Evolutionary conservation across 2,113 vertebrate genomes (phyloP), one percentile per base, ranked within the genome.

Genomic region (Solenodon paradoxus): DNA sequence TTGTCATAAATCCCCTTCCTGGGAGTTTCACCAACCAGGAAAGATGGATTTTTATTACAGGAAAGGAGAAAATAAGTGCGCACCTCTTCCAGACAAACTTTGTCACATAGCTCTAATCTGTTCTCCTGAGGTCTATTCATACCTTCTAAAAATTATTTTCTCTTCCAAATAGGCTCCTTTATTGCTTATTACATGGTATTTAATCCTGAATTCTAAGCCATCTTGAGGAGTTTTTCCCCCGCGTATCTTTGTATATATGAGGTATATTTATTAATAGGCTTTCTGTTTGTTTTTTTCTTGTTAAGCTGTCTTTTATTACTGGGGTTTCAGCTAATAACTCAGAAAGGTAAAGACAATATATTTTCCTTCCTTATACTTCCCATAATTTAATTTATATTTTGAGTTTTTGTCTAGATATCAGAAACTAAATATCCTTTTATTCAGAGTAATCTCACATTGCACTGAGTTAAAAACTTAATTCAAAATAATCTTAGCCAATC

Each of bases 321-420:
- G 26, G 15, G 20, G n/a, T 83, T 49, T 83, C 51, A 68, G 53
- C 68, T 59, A 66, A 88, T 47, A 83, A 28, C n/a, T 83, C 86
- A 75, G 68, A 51, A n/a, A 83, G n/a, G 49, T 26, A 55, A 75
- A n/a, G n/a, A n/a, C n/a, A 83, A 49, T 59, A 66, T 59, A 28
- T 22, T 89, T 77, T 40, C 10, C 15, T n/a, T 30, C 20, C 20
- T n/a, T 68, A 2, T 4, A 2, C 12, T n/a, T 30, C 2, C 32
- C 1, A 35, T 32, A 53, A 40, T 75, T 96, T 86, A 81, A 87
- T 87, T 59, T 69, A 32, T 84, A 71, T 90, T 69, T 94, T 57
- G 24, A 90, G 32, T 47, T 47, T 88, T 24, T 75, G 20, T 80
- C 9, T 66, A 61, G 42, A 30, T 61, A 53, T 49, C 47, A 35